Evolutionary conservation across 1,140 invertebrate species (phyloP).

Genomic region (Propsilocerus akamusi): DNA sequence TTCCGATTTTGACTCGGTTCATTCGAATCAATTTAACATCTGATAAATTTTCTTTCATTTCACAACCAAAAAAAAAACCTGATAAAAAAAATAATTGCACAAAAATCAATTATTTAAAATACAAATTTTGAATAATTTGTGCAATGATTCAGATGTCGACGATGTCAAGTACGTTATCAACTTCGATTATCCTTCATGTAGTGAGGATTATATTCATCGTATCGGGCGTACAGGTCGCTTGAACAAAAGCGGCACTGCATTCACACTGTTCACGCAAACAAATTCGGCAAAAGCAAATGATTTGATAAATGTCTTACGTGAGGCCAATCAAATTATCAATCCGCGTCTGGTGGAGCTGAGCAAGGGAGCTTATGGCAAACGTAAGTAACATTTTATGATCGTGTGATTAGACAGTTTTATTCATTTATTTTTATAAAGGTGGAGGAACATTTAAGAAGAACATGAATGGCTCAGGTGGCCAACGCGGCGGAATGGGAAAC

Average conservation of each 20-base stretch:
- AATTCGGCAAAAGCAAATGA: constrained; percentile 88
- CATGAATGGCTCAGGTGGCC: neutral
- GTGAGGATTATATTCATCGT: constrained; percentile 98
- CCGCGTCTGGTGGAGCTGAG: constrained; percentile 33
- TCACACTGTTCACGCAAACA: constrained; percentile 91
- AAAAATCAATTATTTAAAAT: no score
- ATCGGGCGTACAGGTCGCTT: constrained; percentile 95
- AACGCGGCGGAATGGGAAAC: neutral
- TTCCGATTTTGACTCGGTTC: no score
- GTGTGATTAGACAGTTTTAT: neutral
- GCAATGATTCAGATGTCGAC: constrained; percentile 74
- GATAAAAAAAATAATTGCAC: constrained; percentile 12
- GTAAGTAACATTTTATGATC: neutral
- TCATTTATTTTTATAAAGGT: neutral
- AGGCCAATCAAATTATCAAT: constrained; percentile 71
- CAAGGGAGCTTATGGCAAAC: constrained; percentile 10
- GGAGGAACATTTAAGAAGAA: neutral
- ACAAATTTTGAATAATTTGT: constrained; percentile 4
- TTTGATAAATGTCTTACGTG: constrained; percentile 76
- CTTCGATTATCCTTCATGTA: constrained; percentile 97
- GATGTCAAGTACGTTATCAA: constrained; percentile 99
- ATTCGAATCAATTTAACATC: no score
- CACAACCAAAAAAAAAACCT: constrained; percentile 10
- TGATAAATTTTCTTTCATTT: no score
- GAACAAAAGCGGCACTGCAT: constrained; percentile 83